Evolutionary conservation across 2,113 vertebrate genomes (phyloP), one percentile per base, ranked within the genome.

Genomic region (Lontra canadensis): DNA sequence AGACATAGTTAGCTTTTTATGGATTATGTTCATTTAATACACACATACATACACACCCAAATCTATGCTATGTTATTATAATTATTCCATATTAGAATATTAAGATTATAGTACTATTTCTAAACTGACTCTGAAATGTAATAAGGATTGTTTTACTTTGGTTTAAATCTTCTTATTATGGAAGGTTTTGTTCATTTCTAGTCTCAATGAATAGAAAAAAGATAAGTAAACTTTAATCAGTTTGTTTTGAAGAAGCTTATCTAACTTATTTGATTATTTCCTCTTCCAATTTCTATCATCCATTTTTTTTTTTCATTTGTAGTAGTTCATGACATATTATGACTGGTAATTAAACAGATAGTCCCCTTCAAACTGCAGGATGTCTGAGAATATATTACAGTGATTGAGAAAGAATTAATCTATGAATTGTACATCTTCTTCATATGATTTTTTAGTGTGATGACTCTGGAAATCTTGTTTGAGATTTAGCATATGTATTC

Each of bases 191-290:
- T 92, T 81, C 12, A 80, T 87, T 61, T 96, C 49, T 80, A 71
- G 23, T 83, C 26, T 80, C 52, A 44, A 25, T 69, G 59, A 67
- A n/a, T 39, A 81, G 81, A 80, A 61, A 92, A 65, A 90, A 52
- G 4, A 29, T 47, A 65, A 90, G 31, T 29, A 57, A 57, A 67
- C 20, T 36, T 95, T 34, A 4, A 91, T 36, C 23, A 25, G 0
- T 88, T 84, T 82, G 34, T 84, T 79, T 80, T 90, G 47, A 92
- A 94, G 80, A 94, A 26, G 31, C 12, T 87, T 80, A 31, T 87
- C 17, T 47, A 23, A 80, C 73, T 76, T 59, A 34, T 34, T 94
- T 15, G 11, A 4, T 63, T 34, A 13, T 59, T 55, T 90, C 55
- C 12, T 82, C 31, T 92, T 94, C 67, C 10, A 65, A 6, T 44